phyloP scores from a whole-genome alignment of 2,888 invertebrate genomes.

The Stenodema calcarata region DNA sequence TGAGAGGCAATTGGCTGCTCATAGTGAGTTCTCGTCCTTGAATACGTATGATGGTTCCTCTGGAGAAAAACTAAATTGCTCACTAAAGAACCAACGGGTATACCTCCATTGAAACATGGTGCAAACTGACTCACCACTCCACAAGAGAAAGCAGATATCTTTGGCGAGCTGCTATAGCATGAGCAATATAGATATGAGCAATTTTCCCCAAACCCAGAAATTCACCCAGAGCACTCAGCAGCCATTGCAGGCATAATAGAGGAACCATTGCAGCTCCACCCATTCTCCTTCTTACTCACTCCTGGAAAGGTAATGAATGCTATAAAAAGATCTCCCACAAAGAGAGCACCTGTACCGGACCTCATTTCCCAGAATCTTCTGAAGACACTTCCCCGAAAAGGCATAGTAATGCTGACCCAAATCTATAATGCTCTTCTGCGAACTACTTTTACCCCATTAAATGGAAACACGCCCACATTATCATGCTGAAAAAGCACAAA shows the following conservation, averaged over 20 bases:
- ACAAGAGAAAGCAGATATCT: neutral
- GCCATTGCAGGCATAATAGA: neutral
- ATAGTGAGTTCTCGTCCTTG: neutral
- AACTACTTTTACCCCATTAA: neutral
- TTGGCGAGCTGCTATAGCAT: neutral
- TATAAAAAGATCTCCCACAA: conserved; percentile 1
- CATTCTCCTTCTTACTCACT: neutral
- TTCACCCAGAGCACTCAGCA: neutral
- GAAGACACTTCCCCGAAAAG: conserved; percentile 57
- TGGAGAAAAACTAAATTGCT: conserved; percentile 4
- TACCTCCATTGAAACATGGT: neutral
- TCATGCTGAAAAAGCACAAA: neutral
- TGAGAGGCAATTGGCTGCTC: neutral
- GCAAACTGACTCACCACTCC: neutral
- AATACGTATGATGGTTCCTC: conserved; percentile 7
- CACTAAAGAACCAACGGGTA: neutral
- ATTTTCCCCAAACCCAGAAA: conserved; percentile 10
- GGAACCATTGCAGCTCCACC: neutral
- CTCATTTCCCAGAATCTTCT: conserved; percentile 56
- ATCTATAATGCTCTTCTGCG: conserved; percentile 57
- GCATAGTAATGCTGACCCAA: conserved; percentile 55
- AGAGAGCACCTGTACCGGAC: conserved; percentile 57
- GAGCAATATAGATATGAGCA: too few species aligned
- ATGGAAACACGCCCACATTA: neutral
- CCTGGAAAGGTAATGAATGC: neutral